A percentile compares a stretch with the other conserved stretches of the same genome.
Conservation (phyloP, 2,888 invertebrate species). For the Ornithoptera alexandrae region DNA sequence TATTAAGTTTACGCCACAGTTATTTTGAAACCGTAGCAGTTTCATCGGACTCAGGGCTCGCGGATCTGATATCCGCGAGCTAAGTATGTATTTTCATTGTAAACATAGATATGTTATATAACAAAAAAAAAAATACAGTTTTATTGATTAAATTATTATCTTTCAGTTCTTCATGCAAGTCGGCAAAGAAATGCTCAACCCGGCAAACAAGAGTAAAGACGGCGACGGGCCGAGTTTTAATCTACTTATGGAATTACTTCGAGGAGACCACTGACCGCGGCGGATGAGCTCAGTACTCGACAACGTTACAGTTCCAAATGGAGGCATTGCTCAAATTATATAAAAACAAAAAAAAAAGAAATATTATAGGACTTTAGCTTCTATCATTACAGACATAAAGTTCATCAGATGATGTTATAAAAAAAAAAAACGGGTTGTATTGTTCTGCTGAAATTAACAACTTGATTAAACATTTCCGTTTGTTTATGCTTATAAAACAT, state of each 20-base stretch:
- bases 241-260: constrained; percentile 95
- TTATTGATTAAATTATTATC: constrained; percentile 21
- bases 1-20: no score
- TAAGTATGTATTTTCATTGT: no score
- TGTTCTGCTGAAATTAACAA: not conserved
- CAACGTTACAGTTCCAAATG: not conserved
- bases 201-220: constrained; percentile 90
- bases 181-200: constrained; percentile 94
- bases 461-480: not conserved
- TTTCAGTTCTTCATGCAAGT: constrained; percentile 82
- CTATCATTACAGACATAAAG: constrained; percentile 15
- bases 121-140: no score
- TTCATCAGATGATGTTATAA: not conserved
- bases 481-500: not conserved
- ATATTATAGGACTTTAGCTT: constrained; percentile 9
- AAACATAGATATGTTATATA: no score
- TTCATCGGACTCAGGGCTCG: no score
- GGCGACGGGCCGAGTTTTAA: constrained; percentile 95
- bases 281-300: not conserved
- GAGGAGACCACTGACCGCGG: constrained; percentile 90
- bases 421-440: constrained; percentile 7
- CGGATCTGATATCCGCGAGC: no score
- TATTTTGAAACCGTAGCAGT: no score
- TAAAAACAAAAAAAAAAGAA: constrained; percentile 6
- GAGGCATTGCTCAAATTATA: constrained; percentile 27